Percentiles rank a stretch among this genome's conserved stretches.
These are phyloP conservation scores for Larimichthys crocea DNA, from an alignment of 2,113 vertebrate genomes.

Conservation along the genomic window DNA sequence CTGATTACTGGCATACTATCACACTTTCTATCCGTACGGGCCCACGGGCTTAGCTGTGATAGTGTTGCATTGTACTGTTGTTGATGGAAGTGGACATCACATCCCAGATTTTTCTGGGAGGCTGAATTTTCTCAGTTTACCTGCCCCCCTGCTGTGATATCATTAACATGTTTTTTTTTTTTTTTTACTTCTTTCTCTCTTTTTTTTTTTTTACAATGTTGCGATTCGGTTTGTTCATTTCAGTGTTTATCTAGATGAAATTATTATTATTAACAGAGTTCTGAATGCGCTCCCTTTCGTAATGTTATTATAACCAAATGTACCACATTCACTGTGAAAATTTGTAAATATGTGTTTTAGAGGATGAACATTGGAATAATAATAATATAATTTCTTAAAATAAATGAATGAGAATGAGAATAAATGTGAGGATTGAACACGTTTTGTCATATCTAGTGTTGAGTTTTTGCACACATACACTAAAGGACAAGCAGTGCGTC, in stretches of 20 bases:
- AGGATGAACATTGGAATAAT: constrained; percentile 37
- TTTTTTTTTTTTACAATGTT: neutral
- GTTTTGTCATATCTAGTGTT: neutral
- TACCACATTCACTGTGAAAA: constrained; percentile 76
- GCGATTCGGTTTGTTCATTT: neutral
- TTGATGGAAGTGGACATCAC: neutral
- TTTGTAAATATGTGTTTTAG: constrained; percentile 70
- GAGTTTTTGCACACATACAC: too few species aligned
- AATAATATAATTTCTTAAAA: constrained; percentile 73
- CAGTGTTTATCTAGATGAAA: constrained; percentile 13
- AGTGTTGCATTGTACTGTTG: constrained; percentile 36
- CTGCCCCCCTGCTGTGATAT: constrained; percentile 47
- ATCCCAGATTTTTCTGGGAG: neutral
- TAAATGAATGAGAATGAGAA: constrained; percentile 37
- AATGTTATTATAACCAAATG: constrained; percentile 45
- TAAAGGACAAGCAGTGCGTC: neutral
- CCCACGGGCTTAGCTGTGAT: neutral
- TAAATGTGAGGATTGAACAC: constrained; percentile 1
- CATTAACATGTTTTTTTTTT: neutral
- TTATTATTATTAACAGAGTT: constrained; percentile 15
- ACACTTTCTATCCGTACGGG: neutral
- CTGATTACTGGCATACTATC: neutral
- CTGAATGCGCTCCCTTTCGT: neutral
- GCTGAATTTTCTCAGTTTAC: neutral
- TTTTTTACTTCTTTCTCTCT: rapidly evolving